These are phyloP conservation scores for Mya arenaria DNA, from an alignment of 1,140 invertebrate genomes.

Conservation along the genomic window DNA sequence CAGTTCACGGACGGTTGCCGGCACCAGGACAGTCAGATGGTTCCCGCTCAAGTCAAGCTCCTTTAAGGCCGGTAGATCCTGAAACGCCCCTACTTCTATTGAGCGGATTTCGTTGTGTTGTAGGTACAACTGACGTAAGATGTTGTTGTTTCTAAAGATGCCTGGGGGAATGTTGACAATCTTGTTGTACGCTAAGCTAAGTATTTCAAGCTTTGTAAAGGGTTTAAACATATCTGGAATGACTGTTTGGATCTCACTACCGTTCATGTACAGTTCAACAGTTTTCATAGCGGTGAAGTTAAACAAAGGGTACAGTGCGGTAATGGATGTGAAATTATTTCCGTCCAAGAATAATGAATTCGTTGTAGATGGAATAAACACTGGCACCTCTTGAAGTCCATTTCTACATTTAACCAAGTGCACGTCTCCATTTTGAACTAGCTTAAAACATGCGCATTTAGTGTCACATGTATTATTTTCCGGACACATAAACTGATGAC, in stretches of 20 bases:
- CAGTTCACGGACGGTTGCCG: conserved; percentile 16
- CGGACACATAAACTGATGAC: conserved; percentile 27
- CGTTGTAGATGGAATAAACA: background rate
- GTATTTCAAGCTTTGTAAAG: conserved; percentile 33
- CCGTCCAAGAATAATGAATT: conserved; percentile 36
- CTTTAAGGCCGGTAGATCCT: background rate
- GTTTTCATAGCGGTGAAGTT: conserved; percentile 3
- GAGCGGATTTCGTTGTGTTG: conserved; percentile 15
- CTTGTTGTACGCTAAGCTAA: conserved; percentile 16
- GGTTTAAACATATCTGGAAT: background rate
- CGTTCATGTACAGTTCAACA: conserved; percentile 42
- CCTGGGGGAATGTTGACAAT: conserved; percentile 2
- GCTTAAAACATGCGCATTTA: conserved; percentile 30
- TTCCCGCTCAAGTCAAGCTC: conserved; percentile 35
- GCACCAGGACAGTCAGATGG: background rate
- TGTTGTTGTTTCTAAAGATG: conserved; percentile 16
- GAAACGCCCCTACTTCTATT: conserved; percentile 9
- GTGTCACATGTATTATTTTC: conserved; percentile 16
- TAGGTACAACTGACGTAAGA: conserved; percentile 9
- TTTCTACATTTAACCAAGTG: background rate
- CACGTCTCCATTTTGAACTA: conserved; percentile 10
- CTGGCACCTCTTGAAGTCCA: background rate
- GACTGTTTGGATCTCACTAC: background rate
- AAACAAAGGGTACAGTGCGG: background rate
- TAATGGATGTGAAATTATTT: background rate